phyloP scores from a whole-genome alignment of 2,797 vertebrate species.

The Smutsia temminckii region DNA sequence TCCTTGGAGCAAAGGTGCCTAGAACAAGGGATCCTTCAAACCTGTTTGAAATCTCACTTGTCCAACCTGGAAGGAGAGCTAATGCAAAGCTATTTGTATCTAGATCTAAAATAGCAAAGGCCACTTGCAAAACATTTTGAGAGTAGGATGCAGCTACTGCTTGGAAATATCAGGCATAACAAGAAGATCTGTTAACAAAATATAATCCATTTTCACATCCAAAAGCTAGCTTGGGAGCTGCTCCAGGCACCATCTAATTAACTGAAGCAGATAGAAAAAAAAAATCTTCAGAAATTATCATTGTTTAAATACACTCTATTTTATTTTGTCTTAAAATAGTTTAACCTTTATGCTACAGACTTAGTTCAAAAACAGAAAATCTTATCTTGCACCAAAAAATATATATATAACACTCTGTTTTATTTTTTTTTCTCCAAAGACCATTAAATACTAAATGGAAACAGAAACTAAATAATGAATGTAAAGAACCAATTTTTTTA shows the following conservation, averaged over 20 bases:
- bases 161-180: slow-evolving; percentile 30
- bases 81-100: slow-evolving; percentile 39
- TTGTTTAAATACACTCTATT: slow-evolving; percentile 97
- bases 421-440: slow-evolving; percentile 88
- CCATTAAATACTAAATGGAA: slow-evolving; percentile 93
- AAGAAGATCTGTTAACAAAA: slow-evolving; percentile 58
- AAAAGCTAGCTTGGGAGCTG: slow-evolving; percentile 36
- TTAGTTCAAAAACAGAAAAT: slow-evolving; percentile 93
- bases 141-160: not conserved
- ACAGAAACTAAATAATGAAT: slow-evolving; percentile 84
- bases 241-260: slow-evolving; percentile 3
- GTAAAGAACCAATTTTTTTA: slow-evolving; percentile 80
- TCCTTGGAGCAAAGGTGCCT: not conserved
- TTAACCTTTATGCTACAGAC: slow-evolving; percentile 97
- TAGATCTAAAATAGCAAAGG: not conserved
- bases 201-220: slow-evolving; percentile 41
- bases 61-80: not conserved
- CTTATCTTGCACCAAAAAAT: slow-evolving; percentile 94
- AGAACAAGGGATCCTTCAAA: not conserved
- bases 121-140: slow-evolving; percentile 19
- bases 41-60: not conserved
- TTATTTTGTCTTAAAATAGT: slow-evolving; percentile 98
- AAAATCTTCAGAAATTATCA: slow-evolving; percentile 71
- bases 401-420: slow-evolving; percentile 90
- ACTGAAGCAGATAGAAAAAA: slow-evolving; percentile 29